Conservation (phyloP, 2,113 vertebrate species). For the Coryphaenoides rupestris region DNA sequence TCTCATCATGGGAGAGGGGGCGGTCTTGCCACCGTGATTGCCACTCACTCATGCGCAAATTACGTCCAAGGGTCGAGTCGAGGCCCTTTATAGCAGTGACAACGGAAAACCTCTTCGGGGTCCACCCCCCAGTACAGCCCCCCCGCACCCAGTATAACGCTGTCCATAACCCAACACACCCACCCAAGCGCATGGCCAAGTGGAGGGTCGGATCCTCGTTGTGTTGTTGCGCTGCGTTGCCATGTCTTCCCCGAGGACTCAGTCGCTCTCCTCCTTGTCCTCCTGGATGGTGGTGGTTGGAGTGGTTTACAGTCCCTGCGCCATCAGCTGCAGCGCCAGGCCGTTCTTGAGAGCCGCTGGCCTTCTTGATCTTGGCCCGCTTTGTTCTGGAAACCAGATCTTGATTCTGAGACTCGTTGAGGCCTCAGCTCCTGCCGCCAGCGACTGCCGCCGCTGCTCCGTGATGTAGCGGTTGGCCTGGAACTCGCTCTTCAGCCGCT, state of each 20-base stretch:
- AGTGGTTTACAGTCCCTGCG: constrained; percentile 88
- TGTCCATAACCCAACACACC: too few relatives aligned
- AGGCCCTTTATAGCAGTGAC: too few relatives aligned
- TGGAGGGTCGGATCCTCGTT: too few relatives aligned
- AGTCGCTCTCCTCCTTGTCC: constrained; percentile 88
- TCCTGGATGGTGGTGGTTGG: constrained; percentile 90
- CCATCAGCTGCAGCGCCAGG: constrained; percentile 85
- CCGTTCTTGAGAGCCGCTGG: constrained; percentile 80
- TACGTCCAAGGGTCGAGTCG: not conserved
- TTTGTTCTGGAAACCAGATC: constrained; percentile 92
- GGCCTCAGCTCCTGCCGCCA: constrained; percentile 81
- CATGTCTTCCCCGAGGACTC: too few relatives aligned
- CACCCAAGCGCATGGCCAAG: too few relatives aligned
- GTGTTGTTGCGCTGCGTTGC: too few relatives aligned
- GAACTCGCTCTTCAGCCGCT: constrained; percentile 82
- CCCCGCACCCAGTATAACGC: too few relatives aligned
- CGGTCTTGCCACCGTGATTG: not conserved
- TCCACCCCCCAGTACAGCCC: too few relatives aligned
- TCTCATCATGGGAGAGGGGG: constrained; percentile 33
- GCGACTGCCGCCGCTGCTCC: constrained; percentile 80
- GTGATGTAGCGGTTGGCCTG: constrained; percentile 84
- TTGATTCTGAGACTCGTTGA: constrained; percentile 88
- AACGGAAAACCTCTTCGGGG: too few relatives aligned
- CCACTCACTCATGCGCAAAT: too few relatives aligned
- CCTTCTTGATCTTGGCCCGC: constrained; percentile 84